These are phyloP conservation scores for Lasius fuliginosus DNA, from an alignment of 2,888 invertebrate genomes.

Conservation along the genomic window DNA sequence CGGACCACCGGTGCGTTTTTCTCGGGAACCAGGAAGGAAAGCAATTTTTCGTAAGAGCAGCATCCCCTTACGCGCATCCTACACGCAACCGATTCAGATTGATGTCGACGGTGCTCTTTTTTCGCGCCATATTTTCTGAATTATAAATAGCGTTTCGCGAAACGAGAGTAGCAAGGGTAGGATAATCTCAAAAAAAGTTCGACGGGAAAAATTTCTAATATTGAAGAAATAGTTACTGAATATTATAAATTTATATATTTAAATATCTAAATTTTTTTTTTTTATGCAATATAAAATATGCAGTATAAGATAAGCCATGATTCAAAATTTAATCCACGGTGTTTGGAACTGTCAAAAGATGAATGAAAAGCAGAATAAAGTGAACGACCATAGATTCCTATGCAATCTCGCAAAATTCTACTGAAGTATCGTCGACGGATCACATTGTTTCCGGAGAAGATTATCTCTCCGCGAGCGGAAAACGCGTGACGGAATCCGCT, in stretches of 20 bases:
- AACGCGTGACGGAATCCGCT: slow-evolving; percentile 21
- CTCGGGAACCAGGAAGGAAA: slow-evolving; percentile 53
- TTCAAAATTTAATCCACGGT: neutral
- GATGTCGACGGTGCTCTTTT: slow-evolving; percentile 26
- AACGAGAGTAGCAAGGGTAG: neutral
- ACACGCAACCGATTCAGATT: slow-evolving; percentile 59
- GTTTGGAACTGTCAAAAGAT: neutral
- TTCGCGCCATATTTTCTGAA: slow-evolving; percentile 39
- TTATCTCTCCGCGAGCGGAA: neutral
- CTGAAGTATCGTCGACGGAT: neutral
- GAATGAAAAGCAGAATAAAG: neutral
- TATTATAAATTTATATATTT: slow-evolving; percentile 2
- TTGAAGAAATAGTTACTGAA: neutral
- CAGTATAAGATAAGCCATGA: neutral
- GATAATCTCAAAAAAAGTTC: neutral
- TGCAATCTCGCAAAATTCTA: slow-evolving; percentile 1
- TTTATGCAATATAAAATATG: neutral
- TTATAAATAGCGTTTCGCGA: slow-evolving; percentile 35
- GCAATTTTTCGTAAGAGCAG: slow-evolving; percentile 62
- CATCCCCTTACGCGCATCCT: slow-evolving; percentile 52
- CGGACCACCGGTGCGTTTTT: slow-evolving; percentile 47
- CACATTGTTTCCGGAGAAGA: slow-evolving; percentile 20
- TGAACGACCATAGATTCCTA: neutral
- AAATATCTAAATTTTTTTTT: neutral
- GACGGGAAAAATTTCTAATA: neutral